Percentiles rank a stretch among this genome's conserved stretches.
Evolutionary conservation across 1,140 invertebrate species (phyloP).

Genomic region (Drosophila punjabiensis): DNA sequence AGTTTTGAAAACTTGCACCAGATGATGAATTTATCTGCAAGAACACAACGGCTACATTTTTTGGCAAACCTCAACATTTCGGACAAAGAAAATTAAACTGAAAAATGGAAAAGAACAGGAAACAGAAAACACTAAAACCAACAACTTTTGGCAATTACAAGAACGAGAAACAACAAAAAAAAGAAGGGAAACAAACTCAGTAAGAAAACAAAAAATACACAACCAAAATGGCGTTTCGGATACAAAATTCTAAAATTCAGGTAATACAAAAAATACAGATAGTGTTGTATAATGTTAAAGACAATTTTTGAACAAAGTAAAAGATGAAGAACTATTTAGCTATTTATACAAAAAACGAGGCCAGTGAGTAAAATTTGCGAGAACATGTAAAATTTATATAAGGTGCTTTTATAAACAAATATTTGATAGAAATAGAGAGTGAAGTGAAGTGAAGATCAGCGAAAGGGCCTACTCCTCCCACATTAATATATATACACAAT

Average conservation of each 20-base stretch:
- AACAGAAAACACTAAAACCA: conserved; percentile 33
- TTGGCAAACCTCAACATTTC: conserved; percentile 64
- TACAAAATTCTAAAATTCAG: conserved; percentile 86
- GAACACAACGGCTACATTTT: conserved; percentile 44
- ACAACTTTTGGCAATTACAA: conserved; percentile 60
- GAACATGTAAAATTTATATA: conserved; percentile 76
- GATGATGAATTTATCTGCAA: conserved; percentile 6
- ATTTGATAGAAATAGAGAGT: conserved; percentile 30
- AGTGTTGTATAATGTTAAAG: conserved; percentile 82
- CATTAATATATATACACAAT: conserved; percentile 38
- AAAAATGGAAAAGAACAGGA: conserved; percentile 39
- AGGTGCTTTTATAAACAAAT: conserved; percentile 76
- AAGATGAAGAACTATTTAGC: conserved; percentile 67
- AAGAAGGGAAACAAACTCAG: conserved; percentile 53
- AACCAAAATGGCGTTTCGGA: conserved; percentile 83
- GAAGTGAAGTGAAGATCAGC: conserved; percentile 34
- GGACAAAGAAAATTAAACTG: conserved; percentile 55
- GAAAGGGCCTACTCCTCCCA: conserved; percentile 44
- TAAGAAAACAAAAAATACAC: conserved; percentile 46
- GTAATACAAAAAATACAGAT: conserved; percentile 78
- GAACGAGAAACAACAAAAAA: conserved; percentile 32
- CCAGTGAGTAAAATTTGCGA: conserved; percentile 51
- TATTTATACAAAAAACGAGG: conserved; percentile 71
- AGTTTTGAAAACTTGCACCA: conserved; percentile 38
- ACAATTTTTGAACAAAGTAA: conserved; percentile 65